Evolutionary conservation across 2,797 vertebrate genomes (phyloP).

Genomic region (Varecia variegata): DNA sequence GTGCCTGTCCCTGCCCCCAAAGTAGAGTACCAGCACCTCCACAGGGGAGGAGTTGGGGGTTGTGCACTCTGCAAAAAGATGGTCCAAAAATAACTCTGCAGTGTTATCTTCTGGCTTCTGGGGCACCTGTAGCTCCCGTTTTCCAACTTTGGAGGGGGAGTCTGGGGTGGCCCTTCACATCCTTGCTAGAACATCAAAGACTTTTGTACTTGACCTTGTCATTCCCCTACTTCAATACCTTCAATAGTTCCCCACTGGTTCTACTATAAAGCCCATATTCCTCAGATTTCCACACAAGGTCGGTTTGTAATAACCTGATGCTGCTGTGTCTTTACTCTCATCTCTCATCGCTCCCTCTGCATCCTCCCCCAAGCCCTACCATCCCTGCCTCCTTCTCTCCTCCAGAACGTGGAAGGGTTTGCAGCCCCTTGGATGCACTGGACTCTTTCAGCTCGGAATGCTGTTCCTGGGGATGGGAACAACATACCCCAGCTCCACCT

Average conservation of each 20-base stretch:
- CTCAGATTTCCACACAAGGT: background rate
- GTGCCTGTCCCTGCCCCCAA: background rate
- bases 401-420: background rate
- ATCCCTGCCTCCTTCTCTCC: background rate
- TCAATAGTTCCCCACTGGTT: background rate
- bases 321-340: background rate
- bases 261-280: background rate
- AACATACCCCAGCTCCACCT: fast-evolving
- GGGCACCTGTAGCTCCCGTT: background rate
- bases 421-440: background rate
- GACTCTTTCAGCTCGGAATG: background rate
- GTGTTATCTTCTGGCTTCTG: background rate
- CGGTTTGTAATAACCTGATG: background rate
- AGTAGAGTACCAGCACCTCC: background rate
- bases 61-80: background rate
- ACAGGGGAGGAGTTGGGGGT: no score
- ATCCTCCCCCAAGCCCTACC: background rate
- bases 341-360: background rate
- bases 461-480: background rate
- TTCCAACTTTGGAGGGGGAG: background rate
- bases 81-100: background rate
- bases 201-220: background rate
- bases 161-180: background rate
- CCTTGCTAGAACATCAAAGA: background rate
- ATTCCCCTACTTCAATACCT: background rate